phyloP scores from a whole-genome alignment of 2,888 invertebrate species.

The Ochropleura leucogaster region DNA sequence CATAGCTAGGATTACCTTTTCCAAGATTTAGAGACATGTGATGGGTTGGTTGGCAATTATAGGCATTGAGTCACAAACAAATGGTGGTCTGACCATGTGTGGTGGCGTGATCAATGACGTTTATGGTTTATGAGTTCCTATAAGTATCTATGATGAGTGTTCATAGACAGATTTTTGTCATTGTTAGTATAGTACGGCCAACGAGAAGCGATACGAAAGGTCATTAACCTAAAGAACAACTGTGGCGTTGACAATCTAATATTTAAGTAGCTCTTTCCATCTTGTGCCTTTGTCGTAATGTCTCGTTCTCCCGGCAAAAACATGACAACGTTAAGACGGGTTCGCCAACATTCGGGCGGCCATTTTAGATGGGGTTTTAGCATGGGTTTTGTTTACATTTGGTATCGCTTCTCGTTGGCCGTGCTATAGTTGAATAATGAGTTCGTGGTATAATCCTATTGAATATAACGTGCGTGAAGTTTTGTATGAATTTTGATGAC shows the following conservation, averaged over 20 bases:
- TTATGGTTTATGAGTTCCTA: background rate
- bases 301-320: no score
- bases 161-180: constrained; percentile 3
- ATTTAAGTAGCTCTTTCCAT: no score
- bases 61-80: constrained; percentile 11
- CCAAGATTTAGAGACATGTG: constrained; percentile 24
- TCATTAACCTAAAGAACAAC: no score
- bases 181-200: no score
- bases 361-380: no score
- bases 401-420: no score
- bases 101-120: constrained; percentile 2
- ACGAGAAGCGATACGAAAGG: no score
- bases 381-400: no score
- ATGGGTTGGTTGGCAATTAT: constrained; percentile 7
- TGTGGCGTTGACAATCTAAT: no score
- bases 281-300: no score
- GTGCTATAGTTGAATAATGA: constrained; percentile 12
- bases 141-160: background rate
- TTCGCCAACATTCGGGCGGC: no score
- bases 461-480: background rate
- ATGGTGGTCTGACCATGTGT: constrained; percentile 23
- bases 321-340: no score
- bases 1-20: constrained; percentile 16
- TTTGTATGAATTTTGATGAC: background rate
- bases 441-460: background rate